phyloP scores from a whole-genome alignment of 2,113 vertebrate species.

The Gracilinanus agilis region DNA sequence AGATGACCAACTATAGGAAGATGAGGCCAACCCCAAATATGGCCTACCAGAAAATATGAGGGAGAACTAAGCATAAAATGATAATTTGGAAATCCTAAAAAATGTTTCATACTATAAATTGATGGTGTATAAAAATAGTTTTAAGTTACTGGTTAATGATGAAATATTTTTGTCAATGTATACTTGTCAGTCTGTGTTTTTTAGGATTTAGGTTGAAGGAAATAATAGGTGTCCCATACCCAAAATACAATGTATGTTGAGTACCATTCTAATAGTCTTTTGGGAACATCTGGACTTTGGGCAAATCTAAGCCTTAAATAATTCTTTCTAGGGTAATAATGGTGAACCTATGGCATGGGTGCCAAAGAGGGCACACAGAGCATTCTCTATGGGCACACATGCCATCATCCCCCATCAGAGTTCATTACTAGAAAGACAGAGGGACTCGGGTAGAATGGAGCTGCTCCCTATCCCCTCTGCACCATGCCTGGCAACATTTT shows the following conservation, averaged over 20 bases:
- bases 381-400: no score
- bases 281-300: neutral
- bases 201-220: neutral
- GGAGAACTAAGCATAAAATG: no score
- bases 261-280: neutral
- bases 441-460: no score
- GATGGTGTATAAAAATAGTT: neutral
- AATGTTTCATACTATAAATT: neutral
- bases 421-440: no score
- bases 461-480: no score
- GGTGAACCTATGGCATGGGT: no score
- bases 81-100: neutral
- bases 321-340: neutral
- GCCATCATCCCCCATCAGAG: no score
- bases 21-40: neutral
- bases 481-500: no score
- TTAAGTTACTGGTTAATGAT: neutral
- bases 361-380: no score
- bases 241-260: neutral
- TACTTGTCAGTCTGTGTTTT: neutral
- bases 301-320: neutral
- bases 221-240: neutral
- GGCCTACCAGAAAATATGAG: neutral
- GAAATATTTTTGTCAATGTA: neutral
- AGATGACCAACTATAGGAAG: neutral